Base-by-base conservation (phyloP, 2,113 vertebrate genomes). In the Chloebia gouldiae region DNA sequence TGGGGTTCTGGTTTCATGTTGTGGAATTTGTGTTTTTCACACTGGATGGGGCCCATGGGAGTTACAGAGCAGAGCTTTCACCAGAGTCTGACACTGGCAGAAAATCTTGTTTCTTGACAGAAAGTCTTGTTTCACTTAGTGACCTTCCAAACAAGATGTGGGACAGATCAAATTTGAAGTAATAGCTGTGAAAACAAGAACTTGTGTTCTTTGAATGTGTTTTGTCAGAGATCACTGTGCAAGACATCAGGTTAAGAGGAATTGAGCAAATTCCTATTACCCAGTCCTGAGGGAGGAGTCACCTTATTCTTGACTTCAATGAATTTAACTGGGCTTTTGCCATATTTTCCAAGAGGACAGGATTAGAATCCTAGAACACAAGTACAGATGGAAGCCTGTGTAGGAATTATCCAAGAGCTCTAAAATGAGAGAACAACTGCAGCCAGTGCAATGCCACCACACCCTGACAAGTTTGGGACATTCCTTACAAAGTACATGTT, bases 21-120 rank as follows among this genome's bases (percentile, higher is more conserved):
- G 3, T 15, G 21, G 10, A 69, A 65, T 51, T 75, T 44, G 20
- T 0, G 23, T 57, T 81, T 60, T 40, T 16, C 68, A 3, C 0
- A 0, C n/a, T n/a, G n/a, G 65, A 47, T 5, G 22, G 0, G 4
- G 16, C 27, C 28, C 27, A 1, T 1, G 17, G 50, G 30, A 56
- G 15, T 15, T 5, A 44, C 15, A 33, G 49, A 6, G 44, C 42
- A 51, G 60, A 53, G 47, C 13, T 68, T 44, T 15, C 10, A 39
- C 9, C n/a, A 3, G 44, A 3, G 37, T 4, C 68, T 53, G 57
- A 18, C 14, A 1, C 5, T 12, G 24, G 37, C 47, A 87, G 35
- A 19, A 60, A 63, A 77, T 7, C 50, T 31, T 35, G 42, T 59
- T 72, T 42, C 9, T 63, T 31, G 28, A 42, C 39, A 61, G 60